These are phyloP conservation scores for Scleropages formosus DNA, from an alignment of 2,797 vertebrate genomes.

Conservation along the genomic window DNA sequence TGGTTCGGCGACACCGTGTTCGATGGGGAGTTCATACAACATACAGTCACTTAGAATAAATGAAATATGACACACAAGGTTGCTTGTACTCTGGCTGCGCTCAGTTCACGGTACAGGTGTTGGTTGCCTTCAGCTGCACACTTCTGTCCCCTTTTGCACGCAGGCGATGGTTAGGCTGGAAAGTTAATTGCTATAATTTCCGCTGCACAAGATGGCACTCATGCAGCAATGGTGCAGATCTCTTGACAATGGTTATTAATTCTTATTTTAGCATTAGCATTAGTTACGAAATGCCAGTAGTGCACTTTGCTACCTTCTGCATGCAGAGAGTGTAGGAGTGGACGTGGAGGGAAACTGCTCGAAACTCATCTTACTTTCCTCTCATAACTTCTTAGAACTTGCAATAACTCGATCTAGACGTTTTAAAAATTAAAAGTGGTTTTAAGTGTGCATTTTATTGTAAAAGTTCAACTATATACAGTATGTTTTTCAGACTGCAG, in stretches of 20 bases:
- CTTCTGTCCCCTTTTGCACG: not conserved
- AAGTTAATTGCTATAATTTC: slow-evolving; percentile 27
- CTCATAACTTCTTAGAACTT: no score
- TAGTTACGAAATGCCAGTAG: slow-evolving; percentile 20
- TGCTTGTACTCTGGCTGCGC: slow-evolving; percentile 10
- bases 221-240: not conserved
- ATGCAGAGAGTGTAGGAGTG: slow-evolving; percentile 14
- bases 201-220: slow-evolving; percentile 4
- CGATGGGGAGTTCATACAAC: not conserved
- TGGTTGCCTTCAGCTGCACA: not conserved
- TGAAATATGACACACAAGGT: not conserved
- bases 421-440: no score
- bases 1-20: not conserved
- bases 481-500: no score
- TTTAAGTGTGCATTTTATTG: no score
- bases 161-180: slow-evolving; percentile 12
- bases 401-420: no score
- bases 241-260: slow-evolving; percentile 21
- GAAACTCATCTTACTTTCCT: no score
- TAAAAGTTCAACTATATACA: no score
- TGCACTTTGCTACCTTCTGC: slow-evolving; percentile 8
- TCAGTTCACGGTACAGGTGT: not conserved
- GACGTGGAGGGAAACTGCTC: not conserved
- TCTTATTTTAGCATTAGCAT: slow-evolving; percentile 28
- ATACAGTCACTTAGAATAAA: not conserved